Evolutionary conservation across 2,888 invertebrate genomes (phyloP).

Genomic region (Rhorus exstirpatorius): DNA sequence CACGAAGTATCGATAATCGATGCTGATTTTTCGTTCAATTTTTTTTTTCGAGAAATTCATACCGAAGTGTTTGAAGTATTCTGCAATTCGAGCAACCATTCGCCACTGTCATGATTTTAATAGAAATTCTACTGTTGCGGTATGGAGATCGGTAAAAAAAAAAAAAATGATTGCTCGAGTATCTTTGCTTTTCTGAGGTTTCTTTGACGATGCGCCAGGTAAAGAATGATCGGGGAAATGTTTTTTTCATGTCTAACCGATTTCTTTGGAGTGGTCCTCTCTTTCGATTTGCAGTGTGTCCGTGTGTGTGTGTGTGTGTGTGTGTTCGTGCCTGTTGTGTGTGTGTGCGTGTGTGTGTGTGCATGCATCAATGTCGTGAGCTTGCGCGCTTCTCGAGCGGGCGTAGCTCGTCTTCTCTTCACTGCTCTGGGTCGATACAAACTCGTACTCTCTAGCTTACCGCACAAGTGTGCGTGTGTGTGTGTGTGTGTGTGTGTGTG

Average conservation of each 20-base stretch:
- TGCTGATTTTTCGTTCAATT: no score
- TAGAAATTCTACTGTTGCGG: no score
- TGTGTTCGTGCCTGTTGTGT: no score
- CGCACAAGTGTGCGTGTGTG: slow-evolving; percentile 3
- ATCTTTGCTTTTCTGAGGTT: background rate
- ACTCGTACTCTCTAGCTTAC: slow-evolving; percentile 2
- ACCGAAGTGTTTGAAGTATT: no score
- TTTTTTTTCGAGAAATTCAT: no score
- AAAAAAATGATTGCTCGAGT: background rate
- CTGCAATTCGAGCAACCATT: no score
- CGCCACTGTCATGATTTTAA: no score
- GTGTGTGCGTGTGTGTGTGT: slow-evolving; percentile 24
- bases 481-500: slow-evolving; percentile 10
- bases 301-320: no score
- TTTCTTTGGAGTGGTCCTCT: slow-evolving; percentile 9
- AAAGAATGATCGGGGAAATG: slow-evolving; percentile 38
- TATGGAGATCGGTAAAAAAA: background rate
- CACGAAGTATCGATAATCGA: no score
- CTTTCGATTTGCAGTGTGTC: no score
- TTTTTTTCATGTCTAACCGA: slow-evolving; percentile 51
- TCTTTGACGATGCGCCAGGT: slow-evolving; percentile 35
- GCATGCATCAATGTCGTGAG: slow-evolving; percentile 29
- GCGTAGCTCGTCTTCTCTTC: slow-evolving; percentile 55
- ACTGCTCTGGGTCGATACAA: slow-evolving; percentile 54
- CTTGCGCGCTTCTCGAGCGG: slow-evolving; percentile 56